phyloP scores from a whole-genome alignment of 1,140 invertebrate genomes.

The Nasonia giraulti region DNA sequence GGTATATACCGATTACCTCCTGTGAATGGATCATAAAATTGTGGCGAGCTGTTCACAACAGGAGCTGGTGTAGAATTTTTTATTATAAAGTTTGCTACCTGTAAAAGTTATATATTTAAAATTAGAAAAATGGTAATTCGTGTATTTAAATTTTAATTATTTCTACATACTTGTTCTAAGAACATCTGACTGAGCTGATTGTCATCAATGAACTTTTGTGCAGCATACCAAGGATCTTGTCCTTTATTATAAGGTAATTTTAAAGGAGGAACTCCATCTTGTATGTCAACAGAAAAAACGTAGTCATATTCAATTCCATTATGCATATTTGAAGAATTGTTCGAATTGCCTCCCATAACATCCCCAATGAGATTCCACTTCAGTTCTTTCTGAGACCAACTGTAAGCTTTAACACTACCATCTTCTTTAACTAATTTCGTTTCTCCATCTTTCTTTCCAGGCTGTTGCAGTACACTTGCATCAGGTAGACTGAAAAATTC shows the following conservation, averaged over 20 bases:
- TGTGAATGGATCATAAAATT: constrained; percentile 87
- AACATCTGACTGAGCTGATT: constrained; percentile 90
- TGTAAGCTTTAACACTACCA: constrained; percentile 84
- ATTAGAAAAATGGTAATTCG: constrained; percentile 8
- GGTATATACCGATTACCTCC: constrained; percentile 85
- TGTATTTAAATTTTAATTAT: background rate
- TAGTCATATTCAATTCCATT: constrained; percentile 96
- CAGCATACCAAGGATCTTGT: constrained; percentile 91
- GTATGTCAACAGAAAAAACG: constrained; percentile 95
- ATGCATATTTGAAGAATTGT: constrained; percentile 81
- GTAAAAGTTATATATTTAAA: constrained; percentile 71
- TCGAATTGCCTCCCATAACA: constrained; percentile 85
- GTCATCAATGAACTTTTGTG: constrained; percentile 93
- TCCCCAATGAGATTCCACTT: constrained; percentile 93
- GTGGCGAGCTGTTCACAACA: constrained; percentile 66
- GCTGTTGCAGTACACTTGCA: constrained; percentile 82
- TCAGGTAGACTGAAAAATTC: constrained; percentile 80
- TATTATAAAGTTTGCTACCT: constrained; percentile 94
- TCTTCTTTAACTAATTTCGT: constrained; percentile 88
- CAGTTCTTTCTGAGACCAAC: constrained; percentile 82
- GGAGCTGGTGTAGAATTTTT: constrained; percentile 78
- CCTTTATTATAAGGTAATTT: constrained; percentile 95
- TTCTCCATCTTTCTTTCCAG: constrained; percentile 89
- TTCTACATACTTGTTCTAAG: constrained; percentile 86
- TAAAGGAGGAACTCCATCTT: constrained; percentile 89